These are phyloP conservation scores for Acanthococcus lagerstroemiae DNA, from an alignment of 2,888 invertebrate species.

Conservation along the genomic window DNA sequence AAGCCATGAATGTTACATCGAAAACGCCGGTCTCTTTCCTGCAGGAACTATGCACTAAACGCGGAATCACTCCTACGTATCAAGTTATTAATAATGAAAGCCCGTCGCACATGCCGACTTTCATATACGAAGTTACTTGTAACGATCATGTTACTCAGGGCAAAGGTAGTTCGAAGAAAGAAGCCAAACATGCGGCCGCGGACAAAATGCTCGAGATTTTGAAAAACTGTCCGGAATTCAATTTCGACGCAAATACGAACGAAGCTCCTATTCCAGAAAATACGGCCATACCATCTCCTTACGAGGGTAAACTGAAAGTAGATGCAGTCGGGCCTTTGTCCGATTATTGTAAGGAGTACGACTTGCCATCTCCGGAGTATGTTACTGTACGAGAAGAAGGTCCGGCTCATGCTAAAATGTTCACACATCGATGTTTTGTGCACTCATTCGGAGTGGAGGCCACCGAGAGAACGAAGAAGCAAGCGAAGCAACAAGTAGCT, in stretches of 20 bases:
- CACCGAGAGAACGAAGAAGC: slow-evolving; percentile 53
- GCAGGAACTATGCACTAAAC: slow-evolving; percentile 55
- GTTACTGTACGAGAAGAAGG: slow-evolving; percentile 52
- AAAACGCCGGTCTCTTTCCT: slow-evolving; percentile 58
- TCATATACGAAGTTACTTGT: slow-evolving; percentile 37
- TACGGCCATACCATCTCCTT: slow-evolving; percentile 36
- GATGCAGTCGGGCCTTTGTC: slow-evolving; percentile 38
- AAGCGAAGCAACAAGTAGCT: slow-evolving; percentile 55
- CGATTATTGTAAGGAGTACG: slow-evolving; percentile 42
- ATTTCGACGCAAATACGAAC: background rate
- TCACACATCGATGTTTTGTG: slow-evolving; percentile 50
- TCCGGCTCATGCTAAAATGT: slow-evolving; percentile 55
- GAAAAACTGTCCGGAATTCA: slow-evolving; percentile 39
- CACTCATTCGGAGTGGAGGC: slow-evolving; percentile 48
- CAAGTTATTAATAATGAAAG: slow-evolving; percentile 46
- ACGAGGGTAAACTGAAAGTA: slow-evolving; percentile 36
- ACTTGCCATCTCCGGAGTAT: slow-evolving; percentile 47
- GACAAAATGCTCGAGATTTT: slow-evolving; percentile 44
- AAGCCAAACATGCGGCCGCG: slow-evolving; percentile 53
- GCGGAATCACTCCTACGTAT: slow-evolving; percentile 48
- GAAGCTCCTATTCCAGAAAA: background rate
- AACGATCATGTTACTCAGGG: slow-evolving; percentile 40
- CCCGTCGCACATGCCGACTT: slow-evolving; percentile 40
- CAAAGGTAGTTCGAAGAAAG: slow-evolving; percentile 47
- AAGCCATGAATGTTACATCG: background rate